Evolutionary conservation across 2,797 vertebrate genomes (phyloP), one percentile per base, ranked within the genome.

Genomic region (Sebastes vulpes): DNA sequence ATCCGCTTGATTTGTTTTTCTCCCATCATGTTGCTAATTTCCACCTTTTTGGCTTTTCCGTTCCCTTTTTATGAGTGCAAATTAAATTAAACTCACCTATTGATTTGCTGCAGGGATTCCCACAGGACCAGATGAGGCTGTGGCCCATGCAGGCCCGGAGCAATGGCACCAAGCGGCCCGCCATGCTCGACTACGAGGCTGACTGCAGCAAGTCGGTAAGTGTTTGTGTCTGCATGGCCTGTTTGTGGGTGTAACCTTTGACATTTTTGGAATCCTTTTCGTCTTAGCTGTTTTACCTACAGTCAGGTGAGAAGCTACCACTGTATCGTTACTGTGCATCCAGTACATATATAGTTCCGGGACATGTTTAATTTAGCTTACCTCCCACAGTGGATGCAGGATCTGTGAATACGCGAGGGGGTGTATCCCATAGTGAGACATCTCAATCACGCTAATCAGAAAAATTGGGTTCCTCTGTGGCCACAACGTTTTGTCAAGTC

Each of bases 81-180:
- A 65, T 54, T n/a, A 67, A 78, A 61, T 35, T 35, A 58, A 72
- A 32, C 38, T 28, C 4, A 9, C 26, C 7, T 18, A 1, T 82
- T 74, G 32, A 63, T 93, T 65, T 88, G 66, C 65, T 88, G 60
- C 92, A 99, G 99, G 99, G 98, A 85, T 99, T 98, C 95, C 98
- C 99, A 82, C 98, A 99, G 93, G 98, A 99, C 95, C 99, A 99
- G 92, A 99, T 99, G 95, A 97, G 99, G 79, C 96, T 99, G 88
- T 99, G 99, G 99, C 99, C 99, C 85, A 99, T 99, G 98, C 99
- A 99, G 92, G 98, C 99, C 10, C 97, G 99, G 88, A 99, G 98
- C 95, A 99, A 99, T 6, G 99, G 99, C 87, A 99, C 99, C 75
- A 99, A 99, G 90, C 95, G 99, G 42, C 99, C 99, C 0, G 99